These are phyloP conservation scores for Vimba vimba DNA, from an alignment of 2,113 vertebrate genomes.

Conservation along the genomic window DNA sequence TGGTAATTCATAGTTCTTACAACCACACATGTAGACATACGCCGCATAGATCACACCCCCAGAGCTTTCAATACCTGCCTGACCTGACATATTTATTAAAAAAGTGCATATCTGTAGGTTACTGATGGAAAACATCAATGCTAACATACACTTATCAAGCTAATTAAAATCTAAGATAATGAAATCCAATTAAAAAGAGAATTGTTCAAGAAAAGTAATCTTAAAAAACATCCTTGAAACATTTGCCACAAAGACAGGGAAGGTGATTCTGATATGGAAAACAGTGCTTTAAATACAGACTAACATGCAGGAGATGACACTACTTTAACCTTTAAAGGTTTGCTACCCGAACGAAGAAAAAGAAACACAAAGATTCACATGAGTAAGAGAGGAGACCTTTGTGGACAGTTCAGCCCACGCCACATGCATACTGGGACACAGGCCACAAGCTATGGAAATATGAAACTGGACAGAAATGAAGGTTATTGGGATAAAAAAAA, in stretches of 20 bases:
- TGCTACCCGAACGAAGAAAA: slow-evolving; percentile 21
- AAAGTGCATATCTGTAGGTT: slow-evolving; percentile 41
- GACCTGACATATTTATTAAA: slow-evolving; percentile 50
- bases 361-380: slow-evolving; percentile 43
- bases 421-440: slow-evolving; percentile 24
- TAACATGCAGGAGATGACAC: background rate
- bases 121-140: slow-evolving; percentile 45
- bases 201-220: slow-evolving; percentile 52
- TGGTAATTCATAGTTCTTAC: background rate
- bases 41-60: background rate
- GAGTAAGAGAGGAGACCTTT: slow-evolving; percentile 50
- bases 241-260: slow-evolving; percentile 28
- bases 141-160: slow-evolving; percentile 50
- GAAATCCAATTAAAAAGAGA: slow-evolving; percentile 58
- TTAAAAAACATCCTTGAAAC: slow-evolving; percentile 56
- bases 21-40: background rate
- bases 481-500: background rate
- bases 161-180: slow-evolving; percentile 58
- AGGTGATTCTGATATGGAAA: slow-evolving; percentile 51
- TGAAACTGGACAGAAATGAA: slow-evolving; percentile 38
- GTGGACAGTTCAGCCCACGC: slow-evolving; percentile 25
- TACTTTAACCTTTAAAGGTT: slow-evolving; percentile 46
- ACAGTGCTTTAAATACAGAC: slow-evolving; percentile 22
- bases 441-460: slow-evolving; percentile 19
- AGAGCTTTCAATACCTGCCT: slow-evolving; percentile 29